Evolutionary conservation across 2,113 vertebrate genomes (phyloP), one percentile per base, ranked within the genome.

Genomic region (Apodemus speciosus): DNA sequence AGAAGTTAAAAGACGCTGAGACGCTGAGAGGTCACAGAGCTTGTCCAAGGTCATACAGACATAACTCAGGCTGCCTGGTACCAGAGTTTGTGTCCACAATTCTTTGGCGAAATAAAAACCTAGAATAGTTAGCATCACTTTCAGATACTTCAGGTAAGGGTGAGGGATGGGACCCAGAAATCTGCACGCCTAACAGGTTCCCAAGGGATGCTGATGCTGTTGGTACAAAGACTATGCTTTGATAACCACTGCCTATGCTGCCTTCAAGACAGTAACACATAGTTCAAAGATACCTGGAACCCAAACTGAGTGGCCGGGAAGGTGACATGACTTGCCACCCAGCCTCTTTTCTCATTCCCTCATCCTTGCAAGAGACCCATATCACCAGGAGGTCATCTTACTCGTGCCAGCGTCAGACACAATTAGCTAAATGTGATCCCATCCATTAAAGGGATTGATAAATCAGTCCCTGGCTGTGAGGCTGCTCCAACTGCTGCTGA

Each of bases 401-500:
- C 85, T 92, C 40, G 6, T 75, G 85, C 32, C 72, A 83, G 32
- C 62, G 40, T 87, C 16, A 40, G 85, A 71, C 53, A 89, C 66
- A 90, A 95, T 86, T 92, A 96, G 76, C 92, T 96, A 92, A 92
- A 88, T 84, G 90, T 43, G 79, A 92, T 87, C 56, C 69, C 84
- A 95, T 66, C 69, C 93, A 76, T 91, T 93, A 92, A 93, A 94
- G 89, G 62, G 62, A 90, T 75, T 90, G 85, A 92, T 90, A 85
- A 92, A 89, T 95, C 85, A 93, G 90, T 58, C 23, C 30, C 90
- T 77, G 49, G 53, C 79, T 92, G 64, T 88, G 86, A 95, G 92
- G 77, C 25, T 77, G 76, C 53, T 53, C 56, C 3, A 11, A n/a
- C 73, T 5, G 15, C 49, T 75, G 87, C 73, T 89, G 91, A 94